Percentiles rank a stretch among this genome's conserved stretches.
Evolutionary conservation across 2,797 vertebrate species (phyloP).

Genomic region (Tokudaia tokunoshimensis): DNA sequence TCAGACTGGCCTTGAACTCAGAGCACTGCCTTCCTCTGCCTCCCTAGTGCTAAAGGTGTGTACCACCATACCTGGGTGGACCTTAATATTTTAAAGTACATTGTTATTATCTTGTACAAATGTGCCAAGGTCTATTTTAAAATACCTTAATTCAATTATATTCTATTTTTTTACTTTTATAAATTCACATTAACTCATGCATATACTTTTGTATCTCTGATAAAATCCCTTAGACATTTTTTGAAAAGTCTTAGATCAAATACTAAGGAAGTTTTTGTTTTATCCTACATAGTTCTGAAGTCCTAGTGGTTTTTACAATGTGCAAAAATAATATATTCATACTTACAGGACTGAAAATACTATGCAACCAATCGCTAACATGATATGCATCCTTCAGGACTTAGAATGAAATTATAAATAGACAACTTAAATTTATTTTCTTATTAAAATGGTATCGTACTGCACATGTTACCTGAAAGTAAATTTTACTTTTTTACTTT

Average conservation of each 20-base stretch:
- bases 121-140: slow-evolving; percentile 11
- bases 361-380: neutral
- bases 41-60: neutral
- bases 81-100: slow-evolving; percentile 10
- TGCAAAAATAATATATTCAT: slow-evolving; percentile 44
- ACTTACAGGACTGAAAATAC: slow-evolving; percentile 22
- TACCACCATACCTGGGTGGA: neutral
- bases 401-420: neutral
- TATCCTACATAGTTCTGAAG: slow-evolving; percentile 16
- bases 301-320: slow-evolving; percentile 51
- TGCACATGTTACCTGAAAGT: neutral
- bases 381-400: neutral
- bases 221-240: slow-evolving; percentile 54
- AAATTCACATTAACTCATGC: slow-evolving; percentile 29
- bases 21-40: neutral
- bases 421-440: slow-evolving; percentile 1
- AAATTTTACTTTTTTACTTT: neutral
- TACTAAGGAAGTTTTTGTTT: slow-evolving; percentile 22
- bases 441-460: neutral
- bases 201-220: slow-evolving; percentile 52
- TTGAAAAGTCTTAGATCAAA: slow-evolving; percentile 12
- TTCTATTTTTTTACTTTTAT: slow-evolving; percentile 23
- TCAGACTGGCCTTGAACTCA: neutral
- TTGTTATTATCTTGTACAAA: neutral
- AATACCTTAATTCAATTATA: slow-evolving; percentile 4